These are phyloP conservation scores for Saccostrea echinata DNA, from an alignment of 1,140 invertebrate genomes.

Conservation along the genomic window DNA sequence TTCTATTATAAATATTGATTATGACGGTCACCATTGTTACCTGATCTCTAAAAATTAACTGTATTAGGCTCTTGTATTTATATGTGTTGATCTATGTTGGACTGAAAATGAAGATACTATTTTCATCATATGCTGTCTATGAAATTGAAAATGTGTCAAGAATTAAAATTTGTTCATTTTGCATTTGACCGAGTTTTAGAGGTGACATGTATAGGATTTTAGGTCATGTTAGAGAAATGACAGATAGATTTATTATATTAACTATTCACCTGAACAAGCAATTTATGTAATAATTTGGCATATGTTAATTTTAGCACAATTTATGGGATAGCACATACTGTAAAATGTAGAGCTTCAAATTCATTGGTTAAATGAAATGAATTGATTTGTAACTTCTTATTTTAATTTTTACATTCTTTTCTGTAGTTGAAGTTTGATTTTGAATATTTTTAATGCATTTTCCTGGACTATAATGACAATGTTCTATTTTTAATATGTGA, in stretches of 20 bases:
- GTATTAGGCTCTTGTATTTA: no score
- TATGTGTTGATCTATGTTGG: no score
- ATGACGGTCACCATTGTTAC: no score
- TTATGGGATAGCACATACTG: not conserved
- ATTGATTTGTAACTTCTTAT: not conserved
- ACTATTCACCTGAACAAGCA: not conserved
- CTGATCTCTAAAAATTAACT: no score
- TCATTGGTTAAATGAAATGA: not conserved
- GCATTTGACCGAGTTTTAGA: not conserved
- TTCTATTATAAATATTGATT: no score
- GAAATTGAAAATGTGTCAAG: no score
- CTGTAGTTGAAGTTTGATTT: not conserved
- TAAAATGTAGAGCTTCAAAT: not conserved
- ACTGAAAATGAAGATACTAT: no score
- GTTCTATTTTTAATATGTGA: no score
- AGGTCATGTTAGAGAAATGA: not conserved
- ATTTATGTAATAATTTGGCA: not conserved
- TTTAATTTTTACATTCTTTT: not conserved
- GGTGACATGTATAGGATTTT: not conserved
- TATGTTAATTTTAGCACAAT: slow-evolving; percentile 2
- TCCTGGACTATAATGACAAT: no score
- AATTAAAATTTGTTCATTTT: not conserved
- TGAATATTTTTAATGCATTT: no score
- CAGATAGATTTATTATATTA: not conserved
- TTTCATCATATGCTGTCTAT: no score